Percentiles rank a stretch among this genome's conserved stretches.
Conservation (phyloP, 2,113 vertebrate genomes). For the Labrus mixtus region DNA sequence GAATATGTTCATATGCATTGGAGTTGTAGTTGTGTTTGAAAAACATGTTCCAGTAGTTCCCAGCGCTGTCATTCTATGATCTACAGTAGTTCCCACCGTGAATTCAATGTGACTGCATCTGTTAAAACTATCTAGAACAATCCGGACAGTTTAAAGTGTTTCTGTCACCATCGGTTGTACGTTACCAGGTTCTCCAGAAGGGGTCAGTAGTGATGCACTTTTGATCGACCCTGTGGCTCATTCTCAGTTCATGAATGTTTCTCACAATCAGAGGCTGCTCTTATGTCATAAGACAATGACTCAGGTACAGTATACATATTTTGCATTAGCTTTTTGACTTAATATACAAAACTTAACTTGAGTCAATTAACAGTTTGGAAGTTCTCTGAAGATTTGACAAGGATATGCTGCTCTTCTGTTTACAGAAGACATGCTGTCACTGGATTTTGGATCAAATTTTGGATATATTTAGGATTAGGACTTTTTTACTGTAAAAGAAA, state of each 20-base stretch:
- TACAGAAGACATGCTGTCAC: too few species aligned
- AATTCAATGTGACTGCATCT: not conserved
- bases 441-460: too few species aligned
- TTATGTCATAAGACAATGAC: not conserved
- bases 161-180: slow-evolving; percentile 23
- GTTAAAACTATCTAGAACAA: not conserved
- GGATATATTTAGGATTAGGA: too few species aligned
- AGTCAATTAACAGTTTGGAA: too few species aligned
- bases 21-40: not conserved
- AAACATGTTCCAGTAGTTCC: not conserved
- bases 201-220: slow-evolving; percentile 62
- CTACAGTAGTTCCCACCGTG: not conserved
- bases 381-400: too few species aligned
- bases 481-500: too few species aligned
- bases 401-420: too few species aligned
- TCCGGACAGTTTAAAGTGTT: not conserved
- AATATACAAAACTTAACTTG: not conserved
- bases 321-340: too few species aligned
- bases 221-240: slow-evolving; percentile 5
- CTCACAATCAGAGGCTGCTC: too few species aligned
- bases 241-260: not conserved
- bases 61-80: not conserved
- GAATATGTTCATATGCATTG: not conserved
- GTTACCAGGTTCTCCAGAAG: slow-evolving; percentile 45
- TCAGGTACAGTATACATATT: not conserved